Conservation (phyloP, 92 coral and sea anemone species). For the Virgularia gustaviana region DNA sequence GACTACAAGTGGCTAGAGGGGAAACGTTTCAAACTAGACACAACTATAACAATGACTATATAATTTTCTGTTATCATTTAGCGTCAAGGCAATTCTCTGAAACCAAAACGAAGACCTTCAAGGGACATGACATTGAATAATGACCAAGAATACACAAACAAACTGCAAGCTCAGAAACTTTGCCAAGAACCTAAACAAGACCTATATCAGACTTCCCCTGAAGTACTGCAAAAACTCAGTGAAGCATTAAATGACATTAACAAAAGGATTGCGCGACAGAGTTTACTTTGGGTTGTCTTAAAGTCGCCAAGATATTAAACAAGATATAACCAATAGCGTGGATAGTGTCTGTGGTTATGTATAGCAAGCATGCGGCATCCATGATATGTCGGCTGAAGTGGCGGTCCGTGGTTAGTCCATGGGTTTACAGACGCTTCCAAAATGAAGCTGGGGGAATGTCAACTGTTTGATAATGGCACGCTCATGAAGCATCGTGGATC, state of each 20-base stretch:
- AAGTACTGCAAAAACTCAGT: conserved; percentile 13
- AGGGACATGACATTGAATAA: not conserved
- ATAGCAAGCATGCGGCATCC: no score
- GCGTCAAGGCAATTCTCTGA: conserved; percentile 10
- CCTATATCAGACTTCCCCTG: conserved; percentile 17
- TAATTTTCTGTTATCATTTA: not conserved
- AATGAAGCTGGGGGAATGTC: no score
- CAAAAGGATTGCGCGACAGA: conserved; percentile 22
- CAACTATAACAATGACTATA: no score
- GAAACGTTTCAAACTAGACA: no score
- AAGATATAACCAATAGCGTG: not conserved
- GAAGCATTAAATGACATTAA: conserved; percentile 24
- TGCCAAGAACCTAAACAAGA: not conserved
- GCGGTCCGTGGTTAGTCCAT: no score
- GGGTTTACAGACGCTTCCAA: no score
- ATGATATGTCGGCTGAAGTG: no score
- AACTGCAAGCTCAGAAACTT: not conserved
- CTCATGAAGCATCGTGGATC: no score
- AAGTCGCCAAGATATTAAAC: conserved; percentile 15
- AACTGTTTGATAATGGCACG: no score
- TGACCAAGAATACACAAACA: not conserved
- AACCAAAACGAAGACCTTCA: conserved; percentile 8
- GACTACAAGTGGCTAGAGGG: no score
- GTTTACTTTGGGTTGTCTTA: conserved; percentile 24
- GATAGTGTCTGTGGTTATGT: no score